phyloP scores from a whole-genome alignment of 2,797 vertebrate genomes.

The Anguilla obscura region DNA sequence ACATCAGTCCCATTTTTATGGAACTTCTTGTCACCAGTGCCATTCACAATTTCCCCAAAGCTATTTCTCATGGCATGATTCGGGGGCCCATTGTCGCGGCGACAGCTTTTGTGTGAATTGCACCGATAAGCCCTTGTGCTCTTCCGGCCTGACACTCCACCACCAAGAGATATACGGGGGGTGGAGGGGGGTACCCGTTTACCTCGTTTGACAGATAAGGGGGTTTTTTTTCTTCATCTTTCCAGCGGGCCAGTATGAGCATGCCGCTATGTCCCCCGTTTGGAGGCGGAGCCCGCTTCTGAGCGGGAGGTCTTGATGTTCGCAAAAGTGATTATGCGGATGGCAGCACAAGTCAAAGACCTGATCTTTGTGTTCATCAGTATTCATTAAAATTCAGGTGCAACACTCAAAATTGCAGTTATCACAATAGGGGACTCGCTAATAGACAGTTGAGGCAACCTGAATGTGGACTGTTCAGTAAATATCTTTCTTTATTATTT shows the following conservation, averaged over 20 bases:
- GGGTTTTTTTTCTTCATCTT: neutral
- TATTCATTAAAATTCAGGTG: neutral
- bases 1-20: neutral
- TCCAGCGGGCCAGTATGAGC: neutral
- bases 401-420: neutral
- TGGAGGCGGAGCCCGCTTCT: neutral
- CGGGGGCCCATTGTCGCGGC: neutral
- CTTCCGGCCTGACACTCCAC: neutral
- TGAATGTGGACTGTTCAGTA: neutral
- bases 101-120: slow-evolving; percentile 19
- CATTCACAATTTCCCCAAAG: neutral
- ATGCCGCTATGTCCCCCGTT: neutral
- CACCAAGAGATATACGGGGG: neutral
- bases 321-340: neutral
- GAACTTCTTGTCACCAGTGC: neutral
- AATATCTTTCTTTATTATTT: neutral
- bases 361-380: neutral
- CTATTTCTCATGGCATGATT: slow-evolving; percentile 10
- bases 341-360: neutral
- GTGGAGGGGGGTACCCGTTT: neutral
- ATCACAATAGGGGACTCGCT: neutral
- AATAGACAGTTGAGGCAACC: neutral
- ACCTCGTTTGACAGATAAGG: neutral
- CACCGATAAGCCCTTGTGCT: neutral
- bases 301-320: neutral